Evolutionary conservation across 2,797 vertebrate species (phyloP).

Genomic region (Potorous gilbertii): DNA sequence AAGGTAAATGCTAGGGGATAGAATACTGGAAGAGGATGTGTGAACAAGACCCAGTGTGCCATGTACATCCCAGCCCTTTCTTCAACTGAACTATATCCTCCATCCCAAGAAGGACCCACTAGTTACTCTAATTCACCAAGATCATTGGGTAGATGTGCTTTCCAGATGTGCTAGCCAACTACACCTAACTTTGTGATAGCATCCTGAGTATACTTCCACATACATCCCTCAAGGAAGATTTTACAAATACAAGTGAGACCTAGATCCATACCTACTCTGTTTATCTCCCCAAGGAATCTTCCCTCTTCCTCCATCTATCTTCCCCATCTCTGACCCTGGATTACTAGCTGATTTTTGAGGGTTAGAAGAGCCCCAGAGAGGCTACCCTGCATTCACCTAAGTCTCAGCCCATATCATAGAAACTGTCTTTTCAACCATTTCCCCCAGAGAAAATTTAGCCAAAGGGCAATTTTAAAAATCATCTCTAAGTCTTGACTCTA

Average conservation of each 20-base stretch:
- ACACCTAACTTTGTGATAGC: not conserved
- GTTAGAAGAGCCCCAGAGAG: not conserved
- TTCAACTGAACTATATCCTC: constrained; percentile 7
- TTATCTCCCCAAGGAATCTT: not conserved
- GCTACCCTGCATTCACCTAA: not conserved
- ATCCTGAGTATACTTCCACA: not conserved
- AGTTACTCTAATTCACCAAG: constrained; percentile 22
- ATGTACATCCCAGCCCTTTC: not conserved
- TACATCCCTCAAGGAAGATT: not conserved
- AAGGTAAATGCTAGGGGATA: not conserved
- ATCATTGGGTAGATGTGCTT: not conserved
- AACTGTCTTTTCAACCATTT: not conserved
- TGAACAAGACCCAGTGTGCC: not conserved
- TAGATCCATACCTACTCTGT: not conserved
- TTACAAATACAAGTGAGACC: not conserved
- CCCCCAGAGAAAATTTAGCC: not conserved
- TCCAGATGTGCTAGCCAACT: not conserved
- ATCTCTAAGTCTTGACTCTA: not conserved
- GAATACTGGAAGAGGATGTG: no score
- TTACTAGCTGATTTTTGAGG: not conserved
- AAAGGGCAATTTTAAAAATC: constrained; percentile 1
- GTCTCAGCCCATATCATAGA: not conserved
- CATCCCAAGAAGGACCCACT: not conserved
- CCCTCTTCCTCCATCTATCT: not conserved
- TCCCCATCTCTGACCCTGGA: not conserved